These are phyloP conservation scores for Hylaea fasciaria DNA, from an alignment of 2,888 invertebrate genomes.

Conservation along the genomic window DNA sequence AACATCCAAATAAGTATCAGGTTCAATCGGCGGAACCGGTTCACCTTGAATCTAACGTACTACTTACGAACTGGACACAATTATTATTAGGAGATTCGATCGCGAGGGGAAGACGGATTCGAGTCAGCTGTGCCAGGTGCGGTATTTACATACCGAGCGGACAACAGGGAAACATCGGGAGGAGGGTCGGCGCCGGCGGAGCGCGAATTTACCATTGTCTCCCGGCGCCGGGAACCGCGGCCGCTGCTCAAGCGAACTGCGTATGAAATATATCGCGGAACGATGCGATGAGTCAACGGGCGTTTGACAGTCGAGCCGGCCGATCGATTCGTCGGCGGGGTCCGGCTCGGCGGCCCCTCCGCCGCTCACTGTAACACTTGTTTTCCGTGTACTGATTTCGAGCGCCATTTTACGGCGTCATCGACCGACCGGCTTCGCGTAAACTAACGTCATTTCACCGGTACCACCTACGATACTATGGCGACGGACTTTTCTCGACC, in stretches of 20 bases:
- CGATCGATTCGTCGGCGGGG: conserved; percentile 80
- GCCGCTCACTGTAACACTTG: conserved; percentile 58
- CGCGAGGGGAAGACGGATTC: conserved; percentile 42
- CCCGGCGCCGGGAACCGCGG: conserved; percentile 42
- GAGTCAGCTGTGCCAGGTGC: conserved; percentile 50
- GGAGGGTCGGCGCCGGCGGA: conserved; percentile 4
- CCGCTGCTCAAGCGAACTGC: conserved; percentile 59
- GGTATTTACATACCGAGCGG: conserved; percentile 48
- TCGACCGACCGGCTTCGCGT: conserved; percentile 57
- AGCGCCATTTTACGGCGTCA: conserved; percentile 62
- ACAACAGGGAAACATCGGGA: conserved; percentile 26
- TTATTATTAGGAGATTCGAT: conserved; percentile 36
- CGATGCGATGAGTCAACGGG: conserved; percentile 79
- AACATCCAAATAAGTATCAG: conserved; percentile 45
- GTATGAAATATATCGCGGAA: conserved; percentile 69
- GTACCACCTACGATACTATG: conserved; percentile 77
- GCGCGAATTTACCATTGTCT: conserved; percentile 47
- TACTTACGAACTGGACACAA: conserved; percentile 26
- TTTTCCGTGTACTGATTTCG: conserved; percentile 46
- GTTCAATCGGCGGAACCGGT: conserved; percentile 42
- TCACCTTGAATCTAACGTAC: conserved; percentile 46
- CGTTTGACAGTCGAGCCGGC: conserved; percentile 77
- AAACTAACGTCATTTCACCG: conserved; percentile 72
- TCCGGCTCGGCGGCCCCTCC: conserved; percentile 57
- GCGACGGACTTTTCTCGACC: conserved; percentile 72